phyloP scores from a whole-genome alignment of 1,140 invertebrate species.

The Pinna nobilis region DNA sequence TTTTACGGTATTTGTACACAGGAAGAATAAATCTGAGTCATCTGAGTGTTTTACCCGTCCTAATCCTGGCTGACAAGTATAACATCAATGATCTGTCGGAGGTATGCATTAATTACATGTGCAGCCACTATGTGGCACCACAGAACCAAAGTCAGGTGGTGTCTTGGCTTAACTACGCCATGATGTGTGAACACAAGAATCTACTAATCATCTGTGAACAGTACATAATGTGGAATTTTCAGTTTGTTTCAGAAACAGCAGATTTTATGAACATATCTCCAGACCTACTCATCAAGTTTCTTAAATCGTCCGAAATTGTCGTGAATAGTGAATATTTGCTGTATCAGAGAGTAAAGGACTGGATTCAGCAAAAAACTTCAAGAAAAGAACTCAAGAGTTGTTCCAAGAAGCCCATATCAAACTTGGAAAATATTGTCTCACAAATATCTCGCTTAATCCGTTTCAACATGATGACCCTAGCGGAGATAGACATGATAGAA shows the following conservation, averaged over 20 bases:
- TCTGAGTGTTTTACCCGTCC: slow-evolving; percentile 87
- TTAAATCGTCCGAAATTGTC: slow-evolving; percentile 91
- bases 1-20: slow-evolving; percentile 95
- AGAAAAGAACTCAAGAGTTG: slow-evolving; percentile 24
- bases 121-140: slow-evolving; percentile 88
- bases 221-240: slow-evolving; percentile 95
- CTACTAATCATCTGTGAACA: slow-evolving; percentile 86
- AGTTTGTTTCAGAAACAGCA: slow-evolving; percentile 84
- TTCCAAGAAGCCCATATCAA: slow-evolving; percentile 76
- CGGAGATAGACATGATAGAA: neutral
- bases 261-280: slow-evolving; percentile 90
- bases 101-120: slow-evolving; percentile 91
- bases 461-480: slow-evolving; percentile 81
- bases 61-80: slow-evolving; percentile 94
- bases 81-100: slow-evolving; percentile 91
- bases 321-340: slow-evolving; percentile 91
- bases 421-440: slow-evolving; percentile 85
- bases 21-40: slow-evolving; percentile 91
- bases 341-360: slow-evolving; percentile 83
- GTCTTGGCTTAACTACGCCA: slow-evolving; percentile 92
- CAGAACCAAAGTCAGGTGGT: slow-evolving; percentile 86
- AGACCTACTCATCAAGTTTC: slow-evolving; percentile 84
- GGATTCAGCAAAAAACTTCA: slow-evolving; percentile 59
- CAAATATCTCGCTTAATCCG: slow-evolving; percentile 80
- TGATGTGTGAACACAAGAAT: slow-evolving; percentile 86